Conservation (phyloP, 2,113 vertebrate genomes). For the Phrynosoma blainvillii region DNA sequence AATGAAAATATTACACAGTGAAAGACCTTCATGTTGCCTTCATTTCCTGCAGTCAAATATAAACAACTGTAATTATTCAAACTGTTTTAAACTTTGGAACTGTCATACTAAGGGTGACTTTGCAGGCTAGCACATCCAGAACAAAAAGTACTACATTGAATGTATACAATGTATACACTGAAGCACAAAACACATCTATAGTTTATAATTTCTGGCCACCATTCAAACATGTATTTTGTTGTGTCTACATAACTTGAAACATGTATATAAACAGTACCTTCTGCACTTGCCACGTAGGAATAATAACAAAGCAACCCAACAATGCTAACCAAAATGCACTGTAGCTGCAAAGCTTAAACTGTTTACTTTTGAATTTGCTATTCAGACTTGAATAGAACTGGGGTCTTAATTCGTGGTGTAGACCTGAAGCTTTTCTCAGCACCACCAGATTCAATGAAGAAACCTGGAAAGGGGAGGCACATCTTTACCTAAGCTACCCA, state of each 20-base stretch:
- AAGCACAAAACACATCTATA: not conserved
- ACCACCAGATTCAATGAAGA: not conserved
- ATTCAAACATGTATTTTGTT: conserved; percentile 4
- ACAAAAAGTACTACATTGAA: not conserved
- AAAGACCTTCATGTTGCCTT: conserved; percentile 69
- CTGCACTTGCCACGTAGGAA: not conserved
- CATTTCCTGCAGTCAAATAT: conserved; percentile 74
- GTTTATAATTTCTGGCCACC: not conserved
- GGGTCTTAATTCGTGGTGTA: not conserved
- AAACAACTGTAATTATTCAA: conserved; percentile 72
- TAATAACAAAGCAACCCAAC: not conserved
- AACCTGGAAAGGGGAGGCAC: not conserved
- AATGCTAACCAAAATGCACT: not conserved
- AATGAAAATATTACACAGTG: conserved; percentile 80
- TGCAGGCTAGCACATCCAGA: not conserved
- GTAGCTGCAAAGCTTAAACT: not conserved
- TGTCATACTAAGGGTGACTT: conserved; percentile 58
- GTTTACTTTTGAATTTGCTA: not conserved
- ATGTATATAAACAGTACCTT: not conserved
- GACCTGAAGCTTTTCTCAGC: not conserved
- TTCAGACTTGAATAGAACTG: not conserved
- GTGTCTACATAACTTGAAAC: not conserved
- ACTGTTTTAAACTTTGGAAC: conserved; percentile 71
- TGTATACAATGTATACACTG: not conserved
- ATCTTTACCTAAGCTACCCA: not conserved